These are phyloP conservation scores for Megaceryle alcyon DNA, from an alignment of 2,797 vertebrate species.

Conservation along the genomic window DNA sequence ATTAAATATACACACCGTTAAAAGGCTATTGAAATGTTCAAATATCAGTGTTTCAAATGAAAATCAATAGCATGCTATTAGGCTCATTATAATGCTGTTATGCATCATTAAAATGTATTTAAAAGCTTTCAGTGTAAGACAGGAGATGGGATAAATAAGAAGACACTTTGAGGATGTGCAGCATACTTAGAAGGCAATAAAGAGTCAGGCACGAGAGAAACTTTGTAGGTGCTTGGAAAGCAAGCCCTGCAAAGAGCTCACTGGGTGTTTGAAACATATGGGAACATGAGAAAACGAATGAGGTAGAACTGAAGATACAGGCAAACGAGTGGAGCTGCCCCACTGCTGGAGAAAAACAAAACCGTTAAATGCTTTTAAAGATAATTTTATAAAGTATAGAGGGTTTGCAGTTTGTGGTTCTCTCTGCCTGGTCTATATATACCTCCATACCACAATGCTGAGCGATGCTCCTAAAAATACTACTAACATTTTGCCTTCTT, in stretches of 20 bases:
- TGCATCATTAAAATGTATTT: conserved; percentile 59
- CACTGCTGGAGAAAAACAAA: not conserved
- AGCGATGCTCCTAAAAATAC: not conserved
- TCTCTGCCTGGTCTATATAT: not conserved
- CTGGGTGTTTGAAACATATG: not conserved
- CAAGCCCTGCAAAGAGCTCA: not conserved
- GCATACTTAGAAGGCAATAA: not conserved
- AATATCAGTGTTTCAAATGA: conserved; percentile 48
- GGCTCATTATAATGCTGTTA: conserved; percentile 25
- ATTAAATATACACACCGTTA: conserved; percentile 60
- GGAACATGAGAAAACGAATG: not conserved
- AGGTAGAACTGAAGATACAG: not conserved
- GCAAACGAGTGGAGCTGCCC: not conserved
- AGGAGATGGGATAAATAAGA: conserved; percentile 20
- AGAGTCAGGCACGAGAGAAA: not conserved
- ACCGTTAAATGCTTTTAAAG: not conserved
- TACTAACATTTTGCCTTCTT: not conserved
- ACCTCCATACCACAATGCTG: not conserved
- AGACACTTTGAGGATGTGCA: not conserved
- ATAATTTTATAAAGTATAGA: not conserved
- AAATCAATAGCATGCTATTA: conserved; percentile 72
- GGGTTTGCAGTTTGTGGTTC: not conserved
- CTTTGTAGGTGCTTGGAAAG: not conserved
- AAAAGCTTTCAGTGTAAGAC: conserved; percentile 56
- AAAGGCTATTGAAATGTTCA: conserved; percentile 52